phyloP scores from a whole-genome alignment of 2,113 vertebrate genomes.

The Raja brachyura region DNA sequence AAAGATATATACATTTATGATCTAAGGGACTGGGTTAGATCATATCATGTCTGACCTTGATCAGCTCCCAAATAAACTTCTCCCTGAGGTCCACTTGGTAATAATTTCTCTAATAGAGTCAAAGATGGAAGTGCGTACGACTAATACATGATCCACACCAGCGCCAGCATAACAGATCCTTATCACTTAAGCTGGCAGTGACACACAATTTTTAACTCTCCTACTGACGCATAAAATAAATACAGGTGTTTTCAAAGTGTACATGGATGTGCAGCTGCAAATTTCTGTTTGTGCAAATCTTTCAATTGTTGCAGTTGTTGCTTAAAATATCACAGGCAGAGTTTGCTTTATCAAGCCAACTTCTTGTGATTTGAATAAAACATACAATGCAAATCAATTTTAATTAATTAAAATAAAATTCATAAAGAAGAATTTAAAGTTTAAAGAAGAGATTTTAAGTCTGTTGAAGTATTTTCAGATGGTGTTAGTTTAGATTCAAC shows the following conservation, averaged over 20 bases:
- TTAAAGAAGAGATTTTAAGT: neutral
- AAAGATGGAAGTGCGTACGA: neutral
- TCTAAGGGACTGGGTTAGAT: slow-evolving; percentile 7
- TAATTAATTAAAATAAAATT: neutral
- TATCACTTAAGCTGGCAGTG: neutral
- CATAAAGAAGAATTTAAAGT: neutral
- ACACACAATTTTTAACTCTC: neutral
- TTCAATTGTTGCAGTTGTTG: neutral
- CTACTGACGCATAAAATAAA: neutral
- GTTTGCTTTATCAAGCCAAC: neutral
- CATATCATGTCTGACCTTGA: slow-evolving; percentile 10
- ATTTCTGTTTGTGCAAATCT: neutral
- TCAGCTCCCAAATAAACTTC: neutral
- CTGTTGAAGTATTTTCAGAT: neutral
- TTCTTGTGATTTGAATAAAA: neutral
- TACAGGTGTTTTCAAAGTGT: neutral
- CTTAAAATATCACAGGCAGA: neutral
- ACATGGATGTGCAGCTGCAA: neutral
- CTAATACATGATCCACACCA: neutral
- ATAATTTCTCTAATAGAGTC: slow-evolving; percentile 15
- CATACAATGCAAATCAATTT: neutral
- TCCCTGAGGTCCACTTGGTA: slow-evolving; percentile 10
- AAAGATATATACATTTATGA: neutral
- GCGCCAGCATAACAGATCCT: neutral
- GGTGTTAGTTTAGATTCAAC: neutral